Evolutionary conservation across 2,797 vertebrate genomes (phyloP), one percentile per base, ranked within the genome.

Genomic region (Mus spretus): DNA sequence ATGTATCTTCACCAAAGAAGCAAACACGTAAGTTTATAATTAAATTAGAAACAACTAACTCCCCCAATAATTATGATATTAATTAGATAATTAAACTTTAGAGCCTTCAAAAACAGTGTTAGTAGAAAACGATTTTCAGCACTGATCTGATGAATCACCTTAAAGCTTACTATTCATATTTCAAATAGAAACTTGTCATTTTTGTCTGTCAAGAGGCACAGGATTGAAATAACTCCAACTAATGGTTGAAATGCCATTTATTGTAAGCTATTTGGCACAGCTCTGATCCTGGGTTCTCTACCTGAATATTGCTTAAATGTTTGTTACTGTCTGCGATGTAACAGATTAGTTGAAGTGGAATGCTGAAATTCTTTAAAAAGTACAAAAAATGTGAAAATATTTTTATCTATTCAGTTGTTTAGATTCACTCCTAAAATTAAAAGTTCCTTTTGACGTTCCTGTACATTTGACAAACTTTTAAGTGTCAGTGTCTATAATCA

Each of bases 21-120:
- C 84, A 91, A 50, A 98, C 97, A 97, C 40, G 92, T 98, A 78
- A 98, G 96, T 79, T 97, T 91, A 14, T 63, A 89, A 9, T 70
- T 95, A 95, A 50, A 47, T 92, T 95, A 67, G n/a, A 67, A 91
- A 47, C 26, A 82, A 1, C n/a, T 59, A 82, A 83, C 2, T n/a
- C 61, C 61, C 90, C 92, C 63, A 63, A 12, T 77, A n/a, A 78
- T 70, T 61, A 17, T 96, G 15, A 1, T 6, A 26, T 5, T 70
- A 75, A 2, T 65, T 74, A 34, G 24, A 57, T 95, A 84, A 3
- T 34, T 89, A 84, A 40, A 14, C 85, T 81, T 91, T 44, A 70
- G 13, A 78, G 17, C 28, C 50, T 90, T 80, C 40, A 93, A 80
- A 40, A 59, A 5, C 61, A 89, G 28, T 8, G 94, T 95, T 85